These are phyloP conservation scores for Rhodinocichla rosea DNA, from an alignment of 2,113 vertebrate species.

Conservation along the genomic window DNA sequence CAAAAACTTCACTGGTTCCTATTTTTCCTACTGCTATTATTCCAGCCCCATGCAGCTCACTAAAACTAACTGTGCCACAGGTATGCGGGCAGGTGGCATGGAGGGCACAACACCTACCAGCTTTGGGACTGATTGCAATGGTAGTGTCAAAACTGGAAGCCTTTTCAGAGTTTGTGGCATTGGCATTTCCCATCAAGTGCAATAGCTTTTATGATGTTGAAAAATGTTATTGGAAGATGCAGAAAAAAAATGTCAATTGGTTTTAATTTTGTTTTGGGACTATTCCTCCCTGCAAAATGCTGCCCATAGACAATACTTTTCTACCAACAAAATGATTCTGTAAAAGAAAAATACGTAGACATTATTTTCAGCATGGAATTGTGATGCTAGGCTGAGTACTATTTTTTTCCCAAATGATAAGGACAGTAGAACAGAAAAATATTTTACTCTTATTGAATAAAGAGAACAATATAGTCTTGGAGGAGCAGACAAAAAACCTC, in stretches of 20 bases:
- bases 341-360: not conserved
- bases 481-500: not conserved
- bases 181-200: not conserved
- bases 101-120: not conserved
- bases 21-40: not conserved
- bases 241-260: not conserved
- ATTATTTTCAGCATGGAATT: not conserved
- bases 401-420: not conserved
- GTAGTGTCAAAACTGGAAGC: not conserved
- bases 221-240: not conserved
- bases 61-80: not conserved
- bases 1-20: not conserved
- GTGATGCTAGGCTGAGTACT: not conserved
- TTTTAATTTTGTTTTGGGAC: not conserved
- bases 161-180: not conserved
- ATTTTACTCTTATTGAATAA: not conserved
- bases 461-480: not conserved
- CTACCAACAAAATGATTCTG: not conserved
- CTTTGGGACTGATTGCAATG: not conserved
- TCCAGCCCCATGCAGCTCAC: not conserved
- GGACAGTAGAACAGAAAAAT: not conserved
- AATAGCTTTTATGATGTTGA: not conserved
- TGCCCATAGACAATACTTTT: not conserved
- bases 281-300: not conserved
- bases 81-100: rapidly evolving